phyloP scores from a whole-genome alignment of 2,113 vertebrate species.

The Macheiramphus alcinus region DNA sequence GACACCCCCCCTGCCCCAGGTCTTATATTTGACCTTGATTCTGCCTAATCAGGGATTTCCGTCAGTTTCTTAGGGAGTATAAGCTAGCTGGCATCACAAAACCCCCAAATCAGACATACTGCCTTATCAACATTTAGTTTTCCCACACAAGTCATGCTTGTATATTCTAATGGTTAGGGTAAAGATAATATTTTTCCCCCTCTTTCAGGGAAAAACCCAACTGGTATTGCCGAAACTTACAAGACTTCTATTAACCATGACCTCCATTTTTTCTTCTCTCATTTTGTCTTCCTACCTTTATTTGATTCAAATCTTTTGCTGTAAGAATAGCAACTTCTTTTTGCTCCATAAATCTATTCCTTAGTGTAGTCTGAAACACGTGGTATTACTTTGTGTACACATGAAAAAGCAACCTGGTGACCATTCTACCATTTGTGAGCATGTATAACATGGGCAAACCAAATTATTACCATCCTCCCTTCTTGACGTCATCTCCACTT shows the following conservation, averaged over 20 bases:
- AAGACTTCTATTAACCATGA: neutral
- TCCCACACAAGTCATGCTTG: neutral
- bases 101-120: neutral
- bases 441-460: fast-evolving
- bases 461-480: neutral
- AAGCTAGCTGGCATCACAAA: neutral
- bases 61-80: neutral
- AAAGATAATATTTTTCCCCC: neutral
- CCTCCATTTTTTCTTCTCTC: neutral
- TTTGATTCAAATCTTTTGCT: neutral
- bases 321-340: neutral
- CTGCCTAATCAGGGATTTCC: neutral
- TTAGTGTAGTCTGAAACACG: neutral
- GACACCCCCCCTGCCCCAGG: neutral
- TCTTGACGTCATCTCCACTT: neutral
- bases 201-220: neutral
- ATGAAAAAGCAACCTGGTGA: neutral
- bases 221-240: neutral
- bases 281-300: neutral
- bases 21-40: neutral
- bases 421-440: neutral
- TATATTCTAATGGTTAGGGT: neutral
- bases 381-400: too few relatives aligned
- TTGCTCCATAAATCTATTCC: neutral
- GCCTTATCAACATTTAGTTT: neutral